Percentiles rank a stretch among this genome's conserved stretches.
Conservation (phyloP, 2,888 invertebrate species). For the Amphipoea lucens region DNA sequence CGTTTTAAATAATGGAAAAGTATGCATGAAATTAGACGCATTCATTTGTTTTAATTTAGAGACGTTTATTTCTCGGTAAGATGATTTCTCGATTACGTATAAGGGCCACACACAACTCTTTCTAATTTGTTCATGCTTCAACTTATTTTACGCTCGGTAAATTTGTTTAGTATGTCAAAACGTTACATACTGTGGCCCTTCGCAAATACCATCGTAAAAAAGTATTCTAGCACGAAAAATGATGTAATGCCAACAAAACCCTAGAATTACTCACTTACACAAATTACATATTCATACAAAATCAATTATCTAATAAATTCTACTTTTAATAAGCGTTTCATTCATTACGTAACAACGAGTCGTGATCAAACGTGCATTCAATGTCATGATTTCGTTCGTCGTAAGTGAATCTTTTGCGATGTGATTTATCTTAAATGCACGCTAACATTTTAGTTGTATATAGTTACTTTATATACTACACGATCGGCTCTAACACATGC, state of each 20-base stretch:
- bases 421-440: slow-evolving; percentile 41
- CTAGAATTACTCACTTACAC: slow-evolving; percentile 9
- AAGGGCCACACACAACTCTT: background rate
- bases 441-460: slow-evolving; percentile 28
- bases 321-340: slow-evolving; percentile 49
- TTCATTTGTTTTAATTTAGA: slow-evolving; percentile 10
- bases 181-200: background rate
- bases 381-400: slow-evolving; percentile 60
- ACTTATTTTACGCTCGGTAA: background rate
- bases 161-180: background rate
- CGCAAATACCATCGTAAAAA: background rate
- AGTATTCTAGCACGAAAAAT: background rate
- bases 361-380: slow-evolving; percentile 59
- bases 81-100: too few relatives aligned
- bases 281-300: slow-evolving; percentile 20
- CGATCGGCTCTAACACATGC: slow-evolving; percentile 46
- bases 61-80: background rate
- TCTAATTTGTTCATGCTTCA: background rate
- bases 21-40: background rate
- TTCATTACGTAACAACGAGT: slow-evolving; percentile 55
- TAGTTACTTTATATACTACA: slow-evolving; percentile 33
- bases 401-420: slow-evolving; percentile 51
- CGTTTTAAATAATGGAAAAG: background rate
- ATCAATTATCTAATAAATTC: slow-evolving; percentile 41
- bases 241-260: background rate